Base-by-base conservation (phyloP, 2,113 vertebrate species). In the Pseudorhombus dupliciocellatus region DNA sequence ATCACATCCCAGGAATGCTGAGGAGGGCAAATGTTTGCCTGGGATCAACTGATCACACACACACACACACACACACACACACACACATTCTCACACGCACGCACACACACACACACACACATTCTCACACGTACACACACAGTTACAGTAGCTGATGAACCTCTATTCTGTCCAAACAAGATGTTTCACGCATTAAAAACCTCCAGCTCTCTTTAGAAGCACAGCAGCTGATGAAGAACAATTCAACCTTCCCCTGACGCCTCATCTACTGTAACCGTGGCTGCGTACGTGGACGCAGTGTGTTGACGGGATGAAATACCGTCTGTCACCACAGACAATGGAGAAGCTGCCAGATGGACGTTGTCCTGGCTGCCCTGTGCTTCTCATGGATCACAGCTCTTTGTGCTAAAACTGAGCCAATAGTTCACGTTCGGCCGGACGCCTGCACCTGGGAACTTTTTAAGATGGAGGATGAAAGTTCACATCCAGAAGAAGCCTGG, bases 1-100 rank as follows among this genome's bases (percentile, higher is more conserved):
- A 92, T 91, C 90, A 92, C 85, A 91, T 89, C 89, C 80, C 82
- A 84, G 86, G 88, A 92, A 88, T 91, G 91, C 90, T 92, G 90
- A 92, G 82, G 76, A 60, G 87, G 75, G 86, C 85, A 91, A 92
- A 92, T 92, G 87, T 85, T 89, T 89, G 73, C 67, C 87, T 66
- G 73, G 75, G 82, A 91, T 88, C 51, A 61, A 84, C 85, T 62
- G 81, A 91, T 89, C 34, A 84, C 44, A 52, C 76, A 62, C 14
- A 21, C 52, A 16, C 57, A 63, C 57, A 12, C 54, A 58, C 8
- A 66, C 59, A 42, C 69, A 18, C 15, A 66, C 44, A 53, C 46
- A 26, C 48, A 15, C 54, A 77, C 57, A 42, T 25, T 5, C 76
- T 55, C 8, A 25, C 64, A 65, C 64, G 42, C 44, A 18, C 24